Evolutionary conservation across 2,797 vertebrate genomes (phyloP).

Genomic region (Chelon auratus): DNA sequence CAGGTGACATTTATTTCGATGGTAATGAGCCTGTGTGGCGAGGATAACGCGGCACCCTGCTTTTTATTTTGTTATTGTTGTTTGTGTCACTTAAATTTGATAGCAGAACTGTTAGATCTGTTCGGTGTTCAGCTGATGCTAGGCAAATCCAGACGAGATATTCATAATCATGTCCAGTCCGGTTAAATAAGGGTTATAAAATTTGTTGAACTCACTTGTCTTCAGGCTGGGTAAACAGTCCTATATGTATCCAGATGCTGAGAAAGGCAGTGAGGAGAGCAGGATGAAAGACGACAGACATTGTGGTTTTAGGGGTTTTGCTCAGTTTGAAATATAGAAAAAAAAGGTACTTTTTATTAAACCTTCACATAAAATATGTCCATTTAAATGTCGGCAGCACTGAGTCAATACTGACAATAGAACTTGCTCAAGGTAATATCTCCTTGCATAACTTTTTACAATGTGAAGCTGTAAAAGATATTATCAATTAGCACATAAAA

Average conservation of each 20-base stretch:
- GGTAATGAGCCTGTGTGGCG: constrained; percentile 57
- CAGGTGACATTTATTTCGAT: constrained; percentile 70
- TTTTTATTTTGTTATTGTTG: constrained; percentile 15
- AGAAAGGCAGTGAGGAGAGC: constrained; percentile 1
- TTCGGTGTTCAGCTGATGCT: constrained; percentile 2
- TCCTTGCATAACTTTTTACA: background rate
- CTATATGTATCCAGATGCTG: background rate
- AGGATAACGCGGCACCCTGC: constrained; percentile 10
- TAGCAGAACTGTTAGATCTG: constrained; percentile 22
- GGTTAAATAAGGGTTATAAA: constrained; percentile 8
- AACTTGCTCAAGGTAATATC: background rate
- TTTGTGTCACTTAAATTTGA: constrained; percentile 41
- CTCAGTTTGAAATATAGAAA: background rate
- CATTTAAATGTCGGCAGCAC: background rate
- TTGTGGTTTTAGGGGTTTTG: background rate
- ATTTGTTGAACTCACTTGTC: background rate
- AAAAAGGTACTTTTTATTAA: constrained; percentile 1
- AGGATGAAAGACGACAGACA: background rate
- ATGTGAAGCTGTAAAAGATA: constrained; percentile 8
- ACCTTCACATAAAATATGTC: background rate
- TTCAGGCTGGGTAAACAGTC: constrained; percentile 1
- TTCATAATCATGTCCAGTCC: background rate
- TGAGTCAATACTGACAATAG: background rate
- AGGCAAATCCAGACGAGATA: background rate
- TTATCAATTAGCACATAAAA: constrained; percentile 19